phyloP scores from a whole-genome alignment of 1,140 invertebrate species.

The Oppia nitens region DNA sequence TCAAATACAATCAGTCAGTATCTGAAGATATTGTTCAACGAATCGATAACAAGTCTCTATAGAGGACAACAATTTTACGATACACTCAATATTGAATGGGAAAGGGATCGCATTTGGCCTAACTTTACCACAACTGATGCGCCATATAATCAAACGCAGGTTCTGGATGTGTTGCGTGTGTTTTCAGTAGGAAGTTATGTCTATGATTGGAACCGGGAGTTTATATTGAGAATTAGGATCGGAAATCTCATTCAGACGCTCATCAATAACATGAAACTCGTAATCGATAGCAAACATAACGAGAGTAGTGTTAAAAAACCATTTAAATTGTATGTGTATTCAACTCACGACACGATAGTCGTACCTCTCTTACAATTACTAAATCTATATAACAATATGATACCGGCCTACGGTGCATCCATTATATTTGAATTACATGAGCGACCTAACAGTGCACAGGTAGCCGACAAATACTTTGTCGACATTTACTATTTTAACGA shows the following conservation, averaged over 20 bases:
- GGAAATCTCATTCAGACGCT: slow-evolving; percentile 1
- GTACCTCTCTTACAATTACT: neutral
- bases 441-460: no score
- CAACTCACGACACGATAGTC: slow-evolving; percentile 9
- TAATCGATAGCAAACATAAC: neutral
- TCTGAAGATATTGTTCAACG: neutral
- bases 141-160: neutral
- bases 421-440: slow-evolving; percentile 6
- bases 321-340: slow-evolving; percentile 7
- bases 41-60: neutral
- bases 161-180: neutral
- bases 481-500: neutral
- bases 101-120: neutral
- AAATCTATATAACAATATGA: neutral
- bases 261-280: neutral
- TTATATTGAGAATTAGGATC: neutral
- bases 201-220: neutral
- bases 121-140: neutral
- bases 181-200: neutral
- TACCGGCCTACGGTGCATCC: slow-evolving; percentile 1
- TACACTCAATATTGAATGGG: slow-evolving; percentile 1
- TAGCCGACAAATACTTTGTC: neutral
- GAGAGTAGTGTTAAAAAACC: no score
- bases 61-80: neutral
- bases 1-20: neutral